A percentile compares a stretch with the other conserved stretches of the same genome.
Evolutionary conservation across 2,113 vertebrate genomes (phyloP).

Genomic region (Polypterus senegalus): DNA sequence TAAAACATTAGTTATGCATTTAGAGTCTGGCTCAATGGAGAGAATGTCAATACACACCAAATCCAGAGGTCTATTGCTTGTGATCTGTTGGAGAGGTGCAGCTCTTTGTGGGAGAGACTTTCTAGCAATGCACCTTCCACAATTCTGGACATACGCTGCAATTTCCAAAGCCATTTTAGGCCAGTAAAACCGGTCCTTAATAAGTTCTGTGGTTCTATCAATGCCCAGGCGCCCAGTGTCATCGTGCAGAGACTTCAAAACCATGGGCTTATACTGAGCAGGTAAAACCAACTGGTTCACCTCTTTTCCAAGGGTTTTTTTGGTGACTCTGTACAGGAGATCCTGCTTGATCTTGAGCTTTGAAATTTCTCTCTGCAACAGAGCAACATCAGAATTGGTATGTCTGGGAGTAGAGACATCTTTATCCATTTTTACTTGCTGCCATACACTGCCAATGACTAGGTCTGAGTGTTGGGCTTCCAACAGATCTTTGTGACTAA

Average conservation of each 20-base stretch:
- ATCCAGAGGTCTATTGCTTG: constrained; percentile 3
- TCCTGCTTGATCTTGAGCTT: neutral
- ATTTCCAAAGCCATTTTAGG: constrained; percentile 16
- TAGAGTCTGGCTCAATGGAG: constrained; percentile 3
- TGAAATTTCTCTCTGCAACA: neutral
- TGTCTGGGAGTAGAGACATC: neutral
- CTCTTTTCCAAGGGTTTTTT: neutral
- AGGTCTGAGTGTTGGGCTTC: too few relatives aligned
- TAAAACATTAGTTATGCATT: neutral
- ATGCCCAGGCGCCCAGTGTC: constrained; percentile 14
- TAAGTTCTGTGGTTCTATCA: constrained; percentile 8
- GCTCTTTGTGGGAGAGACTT: neutral
- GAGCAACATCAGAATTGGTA: neutral
- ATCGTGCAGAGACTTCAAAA: constrained; percentile 11
- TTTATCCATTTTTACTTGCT: too few relatives aligned
- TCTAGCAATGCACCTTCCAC: neutral
- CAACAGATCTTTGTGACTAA: too few relatives aligned
- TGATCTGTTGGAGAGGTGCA: neutral
- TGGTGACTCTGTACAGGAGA: neutral
- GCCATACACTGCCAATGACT: too few relatives aligned
- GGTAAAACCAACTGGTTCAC: constrained; percentile 13
- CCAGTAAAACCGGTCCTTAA: constrained; percentile 15
- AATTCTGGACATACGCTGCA: neutral
- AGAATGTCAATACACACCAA: constrained; percentile 12
- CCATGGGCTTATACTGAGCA: neutral